Base-by-base conservation (phyloP, 2,888 invertebrate species). In the Hemistola chrysoprasaria region DNA sequence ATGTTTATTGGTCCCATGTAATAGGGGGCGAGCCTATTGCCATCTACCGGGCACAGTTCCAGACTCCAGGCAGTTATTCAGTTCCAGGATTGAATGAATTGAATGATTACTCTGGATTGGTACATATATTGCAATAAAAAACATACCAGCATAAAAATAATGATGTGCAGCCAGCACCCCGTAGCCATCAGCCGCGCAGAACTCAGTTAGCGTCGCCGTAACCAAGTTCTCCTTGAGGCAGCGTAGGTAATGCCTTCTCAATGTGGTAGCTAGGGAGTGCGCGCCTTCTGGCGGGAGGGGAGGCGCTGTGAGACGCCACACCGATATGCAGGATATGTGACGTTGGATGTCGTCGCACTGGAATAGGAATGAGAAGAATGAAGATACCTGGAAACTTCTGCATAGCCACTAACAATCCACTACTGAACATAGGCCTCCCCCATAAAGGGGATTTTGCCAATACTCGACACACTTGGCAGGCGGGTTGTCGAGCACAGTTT, bases 121-220 rank as follows among this genome's bases (percentile, higher is more conserved):
- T n/a, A n/a, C n/a, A 16, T 16, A 3, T 16, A 16, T 16, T 16
- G 16, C 24, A 10, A n/a, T 9, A n/a, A n/a, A n/a, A 7, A 4
- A 47, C 51, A 51, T 50, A 88, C 89, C 88, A 39, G 85, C 80
- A 59, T 78, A 77, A 56, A 86, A 90, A 40, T 95, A 90, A 36
- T 94, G 82, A 67, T 95, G 94, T 0, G 93, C 93, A 1, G 95
- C 95, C 32, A 98, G 74, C 34, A 97, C 72, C 0, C 94, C 92
- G 63, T 97, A 97, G 0, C 93, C 91, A 81, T 98, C 98, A 0
- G 93, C 92, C 0, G 94, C 91, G 42, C 93, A 93, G 75, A 93
- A 91, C 74, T 95, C 95, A 0, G 95, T 94, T 1, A 90, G 75
- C 8, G 93, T 82, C 34, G 93, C 79, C 0, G 74, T 72, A 10